These are phyloP conservation scores for Thamnophis sirtalis DNA, from an alignment of 2,113 vertebrate genomes.

Conservation along the genomic window DNA sequence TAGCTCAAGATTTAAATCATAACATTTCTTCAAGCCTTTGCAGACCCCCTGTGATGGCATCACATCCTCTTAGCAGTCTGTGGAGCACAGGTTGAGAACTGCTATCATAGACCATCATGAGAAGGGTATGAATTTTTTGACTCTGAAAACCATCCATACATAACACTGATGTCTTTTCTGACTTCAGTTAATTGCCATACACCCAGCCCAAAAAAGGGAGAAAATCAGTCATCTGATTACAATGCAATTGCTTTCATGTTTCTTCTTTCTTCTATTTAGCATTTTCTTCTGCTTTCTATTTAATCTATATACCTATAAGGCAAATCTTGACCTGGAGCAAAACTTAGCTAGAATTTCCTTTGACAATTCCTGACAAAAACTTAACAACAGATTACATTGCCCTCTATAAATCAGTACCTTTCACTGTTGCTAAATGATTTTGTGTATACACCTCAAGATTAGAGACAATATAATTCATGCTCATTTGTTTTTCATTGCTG, in stretches of 20 bases:
- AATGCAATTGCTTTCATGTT: background rate
- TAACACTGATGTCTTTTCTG: background rate
- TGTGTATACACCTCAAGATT: slow-evolving; percentile 41
- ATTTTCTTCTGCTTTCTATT: background rate
- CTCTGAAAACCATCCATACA: background rate
- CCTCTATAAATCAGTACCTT: slow-evolving; percentile 26
- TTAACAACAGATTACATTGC: slow-evolving; percentile 5
- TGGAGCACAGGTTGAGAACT: background rate
- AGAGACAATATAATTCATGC: slow-evolving; percentile 46
- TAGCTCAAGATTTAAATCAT: background rate
- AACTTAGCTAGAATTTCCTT: slow-evolving; percentile 29
- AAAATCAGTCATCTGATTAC: background rate
- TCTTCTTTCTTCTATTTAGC: background rate
- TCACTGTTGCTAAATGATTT: slow-evolving; percentile 32
- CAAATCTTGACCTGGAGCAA: background rate
- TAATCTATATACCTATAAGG: background rate
- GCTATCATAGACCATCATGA: background rate
- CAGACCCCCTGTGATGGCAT: background rate
- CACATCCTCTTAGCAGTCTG: background rate
- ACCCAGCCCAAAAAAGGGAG: background rate
- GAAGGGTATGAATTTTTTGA: background rate
- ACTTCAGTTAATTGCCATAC: background rate
- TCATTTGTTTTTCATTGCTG: slow-evolving; percentile 35
- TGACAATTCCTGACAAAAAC: slow-evolving; percentile 13
- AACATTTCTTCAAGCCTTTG: background rate